phyloP scores from a whole-genome alignment of 1,140 invertebrate species.

The Diachasmimorpha longicaudata region DNA sequence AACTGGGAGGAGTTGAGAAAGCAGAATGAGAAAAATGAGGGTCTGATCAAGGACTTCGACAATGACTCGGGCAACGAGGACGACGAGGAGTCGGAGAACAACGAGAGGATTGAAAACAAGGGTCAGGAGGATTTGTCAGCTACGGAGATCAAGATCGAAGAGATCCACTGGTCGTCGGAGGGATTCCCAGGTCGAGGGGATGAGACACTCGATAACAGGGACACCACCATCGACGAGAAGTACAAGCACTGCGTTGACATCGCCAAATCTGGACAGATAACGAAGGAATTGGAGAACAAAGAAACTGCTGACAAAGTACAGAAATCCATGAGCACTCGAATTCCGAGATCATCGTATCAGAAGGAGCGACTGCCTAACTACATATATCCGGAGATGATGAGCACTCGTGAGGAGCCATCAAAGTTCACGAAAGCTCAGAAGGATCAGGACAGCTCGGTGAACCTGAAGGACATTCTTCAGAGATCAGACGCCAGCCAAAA shows the following conservation, averaged over 20 bases:
- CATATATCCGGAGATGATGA: constrained; percentile 34
- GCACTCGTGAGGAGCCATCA: not conserved
- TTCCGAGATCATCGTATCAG: constrained; percentile 12
- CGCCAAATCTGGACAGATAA: constrained; percentile 27
- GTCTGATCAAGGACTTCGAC: constrained; percentile 46
- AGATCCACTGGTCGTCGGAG: not conserved
- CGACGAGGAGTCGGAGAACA: constrained; percentile 42
- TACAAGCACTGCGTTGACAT: constrained; percentile 56
- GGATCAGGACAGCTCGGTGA: constrained; percentile 34
- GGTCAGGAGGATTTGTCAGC: not conserved
- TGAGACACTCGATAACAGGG: constrained; percentile 30
- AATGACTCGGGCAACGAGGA: constrained; percentile 54
- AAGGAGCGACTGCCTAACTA: constrained; percentile 49
- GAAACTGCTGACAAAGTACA: not conserved
- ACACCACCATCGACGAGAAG: constrained; percentile 54
- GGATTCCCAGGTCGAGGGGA: constrained; percentile 7
- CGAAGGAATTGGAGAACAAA: not conserved
- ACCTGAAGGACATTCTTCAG: constrained; percentile 51
- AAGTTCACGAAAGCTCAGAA: constrained; percentile 23
- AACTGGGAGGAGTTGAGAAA: constrained; percentile 61
- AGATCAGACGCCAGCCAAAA: constrained; percentile 44
- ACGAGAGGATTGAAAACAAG: constrained; percentile 17
- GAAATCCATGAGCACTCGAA: not conserved
- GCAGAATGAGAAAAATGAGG: constrained; percentile 58
- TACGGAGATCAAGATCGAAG: not conserved